These are phyloP conservation scores for Opisthograptis luteolata DNA, from an alignment of 2,888 invertebrate genomes.

Conservation along the genomic window DNA sequence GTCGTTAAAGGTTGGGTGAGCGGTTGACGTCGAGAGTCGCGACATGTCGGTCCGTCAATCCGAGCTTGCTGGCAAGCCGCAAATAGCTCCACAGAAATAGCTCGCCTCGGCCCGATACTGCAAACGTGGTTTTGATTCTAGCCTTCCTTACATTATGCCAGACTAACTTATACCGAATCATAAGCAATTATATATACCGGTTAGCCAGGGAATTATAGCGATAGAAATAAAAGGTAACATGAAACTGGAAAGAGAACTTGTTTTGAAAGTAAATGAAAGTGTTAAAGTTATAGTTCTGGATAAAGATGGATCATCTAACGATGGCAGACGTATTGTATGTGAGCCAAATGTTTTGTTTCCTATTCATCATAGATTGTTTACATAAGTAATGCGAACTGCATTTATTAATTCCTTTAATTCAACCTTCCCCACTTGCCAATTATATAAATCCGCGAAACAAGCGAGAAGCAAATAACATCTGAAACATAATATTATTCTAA, in stretches of 20 bases:
- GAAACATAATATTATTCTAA: conserved; percentile 55
- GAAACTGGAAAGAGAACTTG: conserved; percentile 28
- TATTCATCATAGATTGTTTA: conserved; percentile 56
- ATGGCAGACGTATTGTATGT: conserved; percentile 55
- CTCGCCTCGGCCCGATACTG: conserved; percentile 78
- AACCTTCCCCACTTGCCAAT: conserved; percentile 41
- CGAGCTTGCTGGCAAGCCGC: conserved; percentile 76
- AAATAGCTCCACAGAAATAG: conserved; percentile 80
- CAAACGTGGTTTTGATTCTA: conserved; percentile 79
- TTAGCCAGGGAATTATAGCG: conserved; percentile 10
- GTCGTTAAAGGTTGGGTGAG: conserved; percentile 61
- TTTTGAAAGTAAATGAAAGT: conserved; percentile 33
- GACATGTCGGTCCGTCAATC: conserved; percentile 83
- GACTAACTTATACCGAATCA: conserved; percentile 43
- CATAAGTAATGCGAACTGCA: conserved; percentile 41
- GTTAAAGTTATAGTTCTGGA: conserved; percentile 36
- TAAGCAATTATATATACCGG: conserved; percentile 19
- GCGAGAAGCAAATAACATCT: conserved; percentile 60
- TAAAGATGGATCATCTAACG: conserved; percentile 35
- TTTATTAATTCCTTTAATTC: conserved; percentile 39
- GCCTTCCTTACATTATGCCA: conserved; percentile 58
- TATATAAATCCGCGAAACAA: conserved; percentile 50
- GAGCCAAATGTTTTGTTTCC: conserved; percentile 66
- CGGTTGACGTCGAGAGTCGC: conserved; percentile 65
- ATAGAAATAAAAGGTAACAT: conserved; percentile 23